Base-by-base conservation (phyloP, 2,888 invertebrate species). In the Acanthosepion pharaonis region DNA sequence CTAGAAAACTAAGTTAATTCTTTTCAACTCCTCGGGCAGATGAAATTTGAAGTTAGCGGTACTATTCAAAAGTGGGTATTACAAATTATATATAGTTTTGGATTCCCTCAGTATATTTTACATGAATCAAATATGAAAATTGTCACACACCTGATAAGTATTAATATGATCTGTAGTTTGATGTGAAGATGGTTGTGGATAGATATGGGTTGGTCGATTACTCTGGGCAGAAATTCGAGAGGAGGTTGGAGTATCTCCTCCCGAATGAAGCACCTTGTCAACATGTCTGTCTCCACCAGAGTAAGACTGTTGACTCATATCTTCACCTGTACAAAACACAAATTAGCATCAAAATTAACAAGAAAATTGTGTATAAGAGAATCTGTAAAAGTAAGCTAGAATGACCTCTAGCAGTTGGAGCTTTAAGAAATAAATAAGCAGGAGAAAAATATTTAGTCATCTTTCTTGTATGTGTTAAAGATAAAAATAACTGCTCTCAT, bases 221-320 rank as follows among this genome's bases (percentile, higher is more conserved):
- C 51, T 93, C 28, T 49, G 93, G 51, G 48, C 49, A 28, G 93
- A n/a, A 93, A 53, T 53, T 28, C 49, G n/a, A 53, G 51, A 53
- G 93, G 93, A 93, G 15, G 53, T n/a, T 15, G 53, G 53, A n/a
- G 93, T 25, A n/a, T 93, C 93, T 53, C 49, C 93, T 48, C 93
- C 93, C 11, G 92, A 92, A 92, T 93, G 93, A n/a, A n/a, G 93
- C 49, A 93, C 93, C 53, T 93, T 93, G n/a, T 93, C 93, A 53
- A 93, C 93, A 93, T 93, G 93, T 93, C 93, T 93, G 28, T 93
- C 93, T 93, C 51, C 92, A 42, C 92, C 28, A 53, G 93, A 51
- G 49, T 93, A 93, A 93, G 93, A 53, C 93, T 48, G 92, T 3
- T 93, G 49, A 93, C 53, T 93, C 53, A 93, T 93, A 53, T 93